These are phyloP conservation scores for Amphiura filiformis DNA, from an alignment of 35 echinoderm and acorn worm genomes.

Conservation along the genomic window DNA sequence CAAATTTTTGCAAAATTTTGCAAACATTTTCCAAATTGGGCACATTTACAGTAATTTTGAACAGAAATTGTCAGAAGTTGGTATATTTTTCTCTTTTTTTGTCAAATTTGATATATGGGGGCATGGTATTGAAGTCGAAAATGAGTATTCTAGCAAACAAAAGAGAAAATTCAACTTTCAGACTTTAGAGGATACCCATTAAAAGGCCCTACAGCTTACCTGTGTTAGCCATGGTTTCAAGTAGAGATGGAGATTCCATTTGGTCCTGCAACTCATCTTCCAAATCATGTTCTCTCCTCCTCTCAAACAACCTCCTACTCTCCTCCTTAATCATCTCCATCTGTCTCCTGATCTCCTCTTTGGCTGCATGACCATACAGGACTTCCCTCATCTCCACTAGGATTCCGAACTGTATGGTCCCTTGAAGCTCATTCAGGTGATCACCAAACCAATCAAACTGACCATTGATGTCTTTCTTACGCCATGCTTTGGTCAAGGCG, in stretches of 20 bases:
- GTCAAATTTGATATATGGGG: too few relatives aligned
- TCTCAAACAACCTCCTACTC: background rate
- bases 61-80: too few relatives aligned
- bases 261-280: background rate
- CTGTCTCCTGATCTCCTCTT: background rate
- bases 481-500: background rate
- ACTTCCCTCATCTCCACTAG: background rate
- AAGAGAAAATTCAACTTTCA: too few relatives aligned
- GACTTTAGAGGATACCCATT: too few relatives aligned
- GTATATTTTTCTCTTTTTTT: too few relatives aligned
- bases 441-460: background rate
- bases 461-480: background rate
- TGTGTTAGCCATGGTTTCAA: background rate
- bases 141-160: too few relatives aligned
- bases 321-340: constrained; percentile 1
- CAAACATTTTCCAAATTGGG: too few relatives aligned
- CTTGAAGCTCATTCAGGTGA: background rate
- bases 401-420: background rate
- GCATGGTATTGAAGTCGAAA: too few relatives aligned
- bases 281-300: background rate
- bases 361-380: background rate
- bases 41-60: too few relatives aligned
- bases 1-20: too few relatives aligned
- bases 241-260: background rate
- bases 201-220: too few relatives aligned